Conservation (phyloP, 2,797 vertebrate genomes). For the Eulemur albifrons region DNA sequence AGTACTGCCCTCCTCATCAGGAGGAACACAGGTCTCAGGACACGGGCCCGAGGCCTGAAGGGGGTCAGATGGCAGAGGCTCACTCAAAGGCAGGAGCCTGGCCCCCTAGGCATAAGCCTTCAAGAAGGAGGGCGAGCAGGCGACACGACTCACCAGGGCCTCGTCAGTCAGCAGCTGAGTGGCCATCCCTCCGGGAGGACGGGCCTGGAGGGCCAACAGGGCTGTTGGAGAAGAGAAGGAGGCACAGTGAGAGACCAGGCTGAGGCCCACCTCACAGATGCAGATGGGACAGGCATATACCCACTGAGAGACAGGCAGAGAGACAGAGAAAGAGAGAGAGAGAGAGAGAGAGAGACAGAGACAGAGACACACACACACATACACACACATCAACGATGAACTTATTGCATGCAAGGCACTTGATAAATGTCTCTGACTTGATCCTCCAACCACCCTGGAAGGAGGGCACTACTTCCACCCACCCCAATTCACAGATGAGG, state of each 20-base stretch:
- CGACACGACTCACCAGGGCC: neutral
- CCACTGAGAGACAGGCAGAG: neutral
- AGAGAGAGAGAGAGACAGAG: neutral
- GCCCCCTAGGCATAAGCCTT: neutral
- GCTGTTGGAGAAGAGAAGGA: neutral
- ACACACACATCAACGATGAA: neutral
- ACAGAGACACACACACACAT: neutral
- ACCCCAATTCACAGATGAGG: neutral
- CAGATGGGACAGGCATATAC: neutral
- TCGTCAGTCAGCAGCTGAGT: neutral
- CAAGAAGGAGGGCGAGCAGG: neutral
- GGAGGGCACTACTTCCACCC: neutral
- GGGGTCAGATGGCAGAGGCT: neutral
- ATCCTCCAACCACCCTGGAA: neutral
- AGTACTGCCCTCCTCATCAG: neutral
- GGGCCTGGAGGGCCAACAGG: neutral
- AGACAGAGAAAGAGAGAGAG: neutral
- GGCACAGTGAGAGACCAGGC: neutral
- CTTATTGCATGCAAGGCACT: neutral
- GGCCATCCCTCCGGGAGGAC: neutral
- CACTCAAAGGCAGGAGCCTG: neutral
- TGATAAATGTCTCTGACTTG: neutral
- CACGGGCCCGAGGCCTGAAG: fast-evolving
- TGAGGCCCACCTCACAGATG: neutral
- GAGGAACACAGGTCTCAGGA: neutral